Base-by-base conservation (phyloP, 2,113 vertebrate genomes). In the Psilopogon haemacephalus region DNA sequence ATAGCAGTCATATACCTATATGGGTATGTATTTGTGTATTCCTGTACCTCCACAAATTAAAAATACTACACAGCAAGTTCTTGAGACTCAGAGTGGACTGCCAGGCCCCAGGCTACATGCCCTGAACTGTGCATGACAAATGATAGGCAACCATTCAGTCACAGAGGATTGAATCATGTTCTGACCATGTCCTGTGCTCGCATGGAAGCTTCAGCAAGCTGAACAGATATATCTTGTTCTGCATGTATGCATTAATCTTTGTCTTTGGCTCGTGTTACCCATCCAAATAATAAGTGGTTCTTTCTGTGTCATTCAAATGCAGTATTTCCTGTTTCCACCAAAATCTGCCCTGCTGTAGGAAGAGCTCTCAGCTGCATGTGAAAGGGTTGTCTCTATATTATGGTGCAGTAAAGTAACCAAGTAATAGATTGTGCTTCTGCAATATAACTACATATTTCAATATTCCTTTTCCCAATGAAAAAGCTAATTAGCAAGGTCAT, bases 401-500 rank as follows among this genome's bases (percentile, higher is more conserved):
- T 30, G 48, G 60, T 75, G 65, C 37, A 75, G 40, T 23, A 90
- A 91, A 92, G 84, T 84, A 88, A 50, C 27, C 30, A 63, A 26
- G 50, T 73, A 59, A 70, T 46, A 78, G 63, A 88, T 37, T 70
- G 35, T 38, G 40, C 87, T 91, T 89, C 89, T 93, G 37, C 69
- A 48, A 23, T 69, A 35, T 69, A 80, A 81, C 48, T 91, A 20
- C 63, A 79, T 89, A 95, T 93, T 96, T 93, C 88, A 82, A 40
- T 89, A 80, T 77, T 90, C 48, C 8, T 52, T 95, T 89, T 92
- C 73, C 62, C 3, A 0, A 59, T 55, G 65, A 75, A 88, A 92
- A 89, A 72, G 15, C 72, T 95, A 87, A 95, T 95, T 96, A 94
- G 79, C 59, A 83, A 96, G 85, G 78, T 96, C 9, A 1, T 95